Percentiles rank a stretch among this genome's conserved stretches.
Conservation (phyloP, 1,140 invertebrate species). For the Diploscapter pachys region DNA sequence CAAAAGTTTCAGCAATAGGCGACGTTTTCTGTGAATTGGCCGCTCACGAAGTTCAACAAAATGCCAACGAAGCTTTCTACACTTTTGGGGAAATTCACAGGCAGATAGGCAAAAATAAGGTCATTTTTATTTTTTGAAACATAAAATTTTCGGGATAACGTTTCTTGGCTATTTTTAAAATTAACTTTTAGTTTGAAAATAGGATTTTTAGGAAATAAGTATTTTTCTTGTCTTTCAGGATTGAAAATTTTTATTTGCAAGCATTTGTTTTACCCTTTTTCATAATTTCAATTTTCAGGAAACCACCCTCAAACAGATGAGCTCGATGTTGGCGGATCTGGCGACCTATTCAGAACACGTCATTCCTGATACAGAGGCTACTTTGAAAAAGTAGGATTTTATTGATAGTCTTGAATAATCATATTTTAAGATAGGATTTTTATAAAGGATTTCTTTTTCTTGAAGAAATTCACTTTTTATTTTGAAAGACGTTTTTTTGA, state of each 20-base stretch:
- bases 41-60: slow-evolving; percentile 86
- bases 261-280: too few relatives aligned
- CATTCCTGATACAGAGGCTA: slow-evolving; percentile 93
- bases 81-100: slow-evolving; percentile 91
- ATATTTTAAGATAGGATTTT: slow-evolving; percentile 1
- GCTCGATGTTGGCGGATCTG: slow-evolving; percentile 38
- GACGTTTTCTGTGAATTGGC: slow-evolving; percentile 90
- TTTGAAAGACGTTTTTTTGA: neutral
- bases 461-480: neutral
- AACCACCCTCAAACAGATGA: slow-evolving; percentile 59
- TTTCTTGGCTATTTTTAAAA: slow-evolving; percentile 55
- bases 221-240: too few relatives aligned
- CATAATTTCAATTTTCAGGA: too few relatives aligned
- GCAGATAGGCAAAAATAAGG: slow-evolving; percentile 23
- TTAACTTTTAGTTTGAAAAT: slow-evolving; percentile 72
- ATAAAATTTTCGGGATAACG: slow-evolving; percentile 70
- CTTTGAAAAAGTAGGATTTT: slow-evolving; percentile 86
- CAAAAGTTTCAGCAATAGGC: slow-evolving; percentile 81
- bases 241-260: too few relatives aligned
- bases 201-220: too few relatives aligned
- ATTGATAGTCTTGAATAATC: too few relatives aligned
- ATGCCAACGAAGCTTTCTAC: slow-evolving; percentile 89
- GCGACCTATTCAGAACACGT: slow-evolving; percentile 63
- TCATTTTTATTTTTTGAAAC: slow-evolving; percentile 6
- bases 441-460: neutral